Evolutionary conservation across 2,888 invertebrate genomes (phyloP), one percentile per base, ranked within the genome.

Genomic region (Xestobium rufovillosum): DNA sequence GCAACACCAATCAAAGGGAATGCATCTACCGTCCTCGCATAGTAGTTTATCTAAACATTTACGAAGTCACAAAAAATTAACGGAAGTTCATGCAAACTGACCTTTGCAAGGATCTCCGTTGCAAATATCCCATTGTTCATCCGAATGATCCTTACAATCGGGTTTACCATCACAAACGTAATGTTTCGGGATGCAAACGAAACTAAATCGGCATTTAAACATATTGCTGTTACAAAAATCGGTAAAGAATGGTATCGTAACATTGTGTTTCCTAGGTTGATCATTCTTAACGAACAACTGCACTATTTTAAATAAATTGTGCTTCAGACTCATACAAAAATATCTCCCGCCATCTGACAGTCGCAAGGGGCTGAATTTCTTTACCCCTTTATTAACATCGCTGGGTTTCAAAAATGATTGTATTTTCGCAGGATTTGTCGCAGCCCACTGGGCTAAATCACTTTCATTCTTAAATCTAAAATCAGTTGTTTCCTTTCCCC

Each of bases 1-100:
- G 50, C 72, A 72, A 50, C 73, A 73, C 67, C 69, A 70, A 38
- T 62, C 57, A 3, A 57, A 60, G 2, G 73, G 69, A 35, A 73
- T 70, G 45, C 74, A 74, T 25, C 74, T 60, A 4, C 64, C 69
- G 29, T 68, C 66, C 6, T 19, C 23, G 6, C n/a, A n/a, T 19
- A 6, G n/a, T n/a, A 19, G 23, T 19, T 19, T 8, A 8, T 8
- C 23, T n/a, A 19, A 14, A 31, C 10, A 16, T 16, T n/a, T 17
- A 31, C n/a, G 3, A 31, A 16, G 3, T 2, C 13, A 2, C 12
- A 16, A 28, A 28, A n/a, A 28, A 28, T 12, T 28, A 28, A 23
- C n/a, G n/a, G n/a, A n/a, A n/a, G n/a, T n/a, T n/a, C n/a, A n/a
- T n/a, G n/a, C n/a, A n/a, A 14, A 37, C 49, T 51, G 56, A 66